phyloP scores from a whole-genome alignment of 2,113 vertebrate species.

The Dermatemys mawii region DNA sequence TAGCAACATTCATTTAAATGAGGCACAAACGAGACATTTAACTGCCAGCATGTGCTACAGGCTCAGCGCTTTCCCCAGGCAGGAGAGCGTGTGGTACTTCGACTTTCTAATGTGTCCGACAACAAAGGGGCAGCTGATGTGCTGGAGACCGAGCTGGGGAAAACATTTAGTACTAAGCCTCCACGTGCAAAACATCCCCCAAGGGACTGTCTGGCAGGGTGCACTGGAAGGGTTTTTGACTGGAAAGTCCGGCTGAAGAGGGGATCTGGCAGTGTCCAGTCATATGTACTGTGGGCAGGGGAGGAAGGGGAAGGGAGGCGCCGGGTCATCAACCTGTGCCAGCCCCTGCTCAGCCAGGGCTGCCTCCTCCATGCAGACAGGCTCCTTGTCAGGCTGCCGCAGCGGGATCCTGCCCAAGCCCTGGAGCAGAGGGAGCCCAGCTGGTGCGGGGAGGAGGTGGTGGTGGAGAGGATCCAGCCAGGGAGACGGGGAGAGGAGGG shows the following conservation, averaged over 20 bases:
- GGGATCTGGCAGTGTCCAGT: too few species aligned
- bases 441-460: too few species aligned
- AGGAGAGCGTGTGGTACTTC: neutral
- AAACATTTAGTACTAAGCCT: neutral
- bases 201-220: neutral
- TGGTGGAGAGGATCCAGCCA: too few species aligned
- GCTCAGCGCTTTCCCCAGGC: fast-evolving
- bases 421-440: too few species aligned
- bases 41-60: neutral
- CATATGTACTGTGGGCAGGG: too few species aligned
- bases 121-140: neutral
- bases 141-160: neutral
- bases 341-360: too few species aligned
- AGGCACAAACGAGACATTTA: conserved; percentile 42
- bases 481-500: too few species aligned
- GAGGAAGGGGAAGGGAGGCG: fast-evolving
- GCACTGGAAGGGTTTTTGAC: too few species aligned
- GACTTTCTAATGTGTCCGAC: neutral
- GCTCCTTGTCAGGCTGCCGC: too few species aligned
- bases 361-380: too few species aligned
- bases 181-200: neutral
- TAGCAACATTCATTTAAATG: conserved; percentile 58
- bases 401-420: too few species aligned
- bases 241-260: too few species aligned
- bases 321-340: fast-evolving